Evolutionary conservation across 1,140 invertebrate genomes (phyloP).

Genomic region (Reticulitermes speratus): DNA sequence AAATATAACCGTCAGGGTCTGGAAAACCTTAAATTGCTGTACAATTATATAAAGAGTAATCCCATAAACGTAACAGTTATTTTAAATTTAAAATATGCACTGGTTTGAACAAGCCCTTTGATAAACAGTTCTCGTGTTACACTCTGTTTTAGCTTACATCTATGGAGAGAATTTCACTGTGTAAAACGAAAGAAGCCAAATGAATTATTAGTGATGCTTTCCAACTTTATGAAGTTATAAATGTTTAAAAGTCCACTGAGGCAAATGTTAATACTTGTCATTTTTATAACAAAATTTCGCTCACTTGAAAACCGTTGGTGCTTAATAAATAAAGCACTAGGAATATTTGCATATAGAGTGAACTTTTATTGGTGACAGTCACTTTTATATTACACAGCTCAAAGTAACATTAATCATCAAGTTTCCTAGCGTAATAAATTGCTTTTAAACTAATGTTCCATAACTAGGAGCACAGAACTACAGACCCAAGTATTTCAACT

Average conservation of each 20-base stretch:
- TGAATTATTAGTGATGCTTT: too few relatives aligned
- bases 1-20: too few relatives aligned
- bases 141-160: too few relatives aligned
- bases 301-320: background rate
- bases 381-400: background rate
- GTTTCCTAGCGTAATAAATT: background rate
- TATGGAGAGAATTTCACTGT: too few relatives aligned
- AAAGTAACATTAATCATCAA: background rate
- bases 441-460: background rate
- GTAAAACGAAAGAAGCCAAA: too few relatives aligned
- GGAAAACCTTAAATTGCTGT: too few relatives aligned
- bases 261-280: background rate
- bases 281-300: background rate
- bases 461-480: background rate
- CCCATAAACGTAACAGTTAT: too few relatives aligned
- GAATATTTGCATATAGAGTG: constrained; percentile 4
- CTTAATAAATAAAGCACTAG: background rate
- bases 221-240: background rate
- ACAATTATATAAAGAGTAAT: too few relatives aligned
- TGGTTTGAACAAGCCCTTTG: too few relatives aligned
- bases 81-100: too few relatives aligned
- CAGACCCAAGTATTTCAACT: background rate
- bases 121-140: too few relatives aligned
- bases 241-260: background rate
- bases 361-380: constrained; percentile 12